Evolutionary conservation across 1,140 invertebrate species (phyloP).

Genomic region (Trinorchestia longiramus): DNA sequence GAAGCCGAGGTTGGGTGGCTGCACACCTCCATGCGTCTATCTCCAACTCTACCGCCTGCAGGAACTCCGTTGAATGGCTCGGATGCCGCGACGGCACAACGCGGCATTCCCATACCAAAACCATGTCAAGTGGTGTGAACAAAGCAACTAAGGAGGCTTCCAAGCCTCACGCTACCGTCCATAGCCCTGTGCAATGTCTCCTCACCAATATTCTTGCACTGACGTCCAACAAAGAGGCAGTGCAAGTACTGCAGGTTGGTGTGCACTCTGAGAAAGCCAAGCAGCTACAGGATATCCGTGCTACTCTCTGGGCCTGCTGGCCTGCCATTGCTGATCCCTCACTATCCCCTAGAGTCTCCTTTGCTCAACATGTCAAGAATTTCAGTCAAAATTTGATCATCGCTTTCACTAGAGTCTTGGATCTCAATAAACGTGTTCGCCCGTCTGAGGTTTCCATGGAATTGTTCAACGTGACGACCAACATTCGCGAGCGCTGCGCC

Average conservation of each 20-base stretch:
- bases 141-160: background rate
- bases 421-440: background rate
- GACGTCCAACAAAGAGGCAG: background rate
- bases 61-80: background rate
- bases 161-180: background rate
- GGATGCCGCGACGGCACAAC: background rate
- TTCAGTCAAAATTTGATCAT: conserved; percentile 41
- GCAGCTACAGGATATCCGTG: conserved; percentile 70
- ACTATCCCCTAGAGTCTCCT: conserved; percentile 59
- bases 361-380: conserved; percentile 54
- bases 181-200: conserved; percentile 26
- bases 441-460: background rate
- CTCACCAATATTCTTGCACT: background rate
- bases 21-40: background rate
- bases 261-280: conserved; percentile 68
- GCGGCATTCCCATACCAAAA: background rate
- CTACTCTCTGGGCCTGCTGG: conserved; percentile 73
- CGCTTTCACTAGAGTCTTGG: background rate
- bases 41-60: background rate
- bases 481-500: background rate
- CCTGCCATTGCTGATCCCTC: conserved; percentile 63
- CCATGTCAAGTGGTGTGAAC: background rate
- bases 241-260: conserved; percentile 67
- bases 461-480: background rate
- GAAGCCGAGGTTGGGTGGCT: background rate